Base-by-base conservation (phyloP, 1,140 invertebrate species). In the Alviniconcha marisindica region DNA sequence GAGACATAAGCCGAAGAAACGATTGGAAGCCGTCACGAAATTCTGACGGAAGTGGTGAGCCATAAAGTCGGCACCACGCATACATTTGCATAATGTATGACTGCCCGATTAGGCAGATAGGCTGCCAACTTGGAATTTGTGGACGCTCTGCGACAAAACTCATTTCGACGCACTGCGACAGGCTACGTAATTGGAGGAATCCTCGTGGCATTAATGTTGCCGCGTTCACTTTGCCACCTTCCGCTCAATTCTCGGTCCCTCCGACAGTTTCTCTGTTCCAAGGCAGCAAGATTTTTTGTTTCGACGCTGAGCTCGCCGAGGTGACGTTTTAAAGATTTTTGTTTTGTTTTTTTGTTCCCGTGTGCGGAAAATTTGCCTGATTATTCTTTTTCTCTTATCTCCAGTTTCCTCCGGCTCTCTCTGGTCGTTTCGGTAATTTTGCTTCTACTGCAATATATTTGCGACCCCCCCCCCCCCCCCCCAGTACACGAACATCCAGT, bases 41-140 rank as follows among this genome's bases (percentile, higher is more conserved):
- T 48, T 48, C 44, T 48, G 44, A 18, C 44, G 18, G 44, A 48
- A 71, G 69, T 40, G 69, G 69, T 18, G 69, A 40, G 69, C 69
- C 69, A 71, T 71, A 71, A 71, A 71, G 36, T 71, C 40, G 69
- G 69, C 69, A 71, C 33, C 69, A 71, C 69, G 69, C 69, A 71
- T 71, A 21, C 69, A 71, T 71, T 71, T 71, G 69, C 69, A 71
- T 71, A 71, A 71, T 71, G 69, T 71, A 71, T 71, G 69, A 40
- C 31, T 3, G 69, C 31, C 69, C 69, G 69, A 71, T 71, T 71
- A 71, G 69, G 36, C 69, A 40, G 69, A 71, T 71, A 71, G 69
- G 69, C 69, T 71, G 69, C 69, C 69, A 71, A 71, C 69, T 31
- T 24, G 69, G 69, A 71, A 71, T 71, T 71, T 31, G 69, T 15